phyloP scores from a whole-genome alignment of 2,888 invertebrate genomes.

The Trachelus stipa region DNA sequence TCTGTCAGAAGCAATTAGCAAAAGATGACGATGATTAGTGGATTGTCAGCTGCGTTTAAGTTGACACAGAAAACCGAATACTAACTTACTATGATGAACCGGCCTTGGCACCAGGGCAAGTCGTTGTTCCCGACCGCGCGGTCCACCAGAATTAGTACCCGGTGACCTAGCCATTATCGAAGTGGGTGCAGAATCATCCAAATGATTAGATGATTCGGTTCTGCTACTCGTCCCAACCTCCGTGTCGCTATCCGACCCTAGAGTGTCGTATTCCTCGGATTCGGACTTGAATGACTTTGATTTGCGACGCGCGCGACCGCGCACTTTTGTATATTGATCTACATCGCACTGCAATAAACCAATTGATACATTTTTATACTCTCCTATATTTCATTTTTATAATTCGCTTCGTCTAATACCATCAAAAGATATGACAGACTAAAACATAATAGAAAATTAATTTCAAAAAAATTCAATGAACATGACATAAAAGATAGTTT shows the following conservation, averaged over 20 bases:
- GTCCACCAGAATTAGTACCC: conserved; percentile 62
- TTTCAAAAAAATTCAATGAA: background rate
- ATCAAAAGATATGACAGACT: background rate
- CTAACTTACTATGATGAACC: conserved; percentile 73
- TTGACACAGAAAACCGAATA: conserved; percentile 67
- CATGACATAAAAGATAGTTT: background rate
- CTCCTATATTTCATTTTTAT: background rate
- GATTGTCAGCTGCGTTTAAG: conserved; percentile 31
- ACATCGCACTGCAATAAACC: conserved; percentile 54
- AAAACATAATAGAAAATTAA: background rate
- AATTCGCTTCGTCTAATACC: background rate
- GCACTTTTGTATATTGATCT: conserved; percentile 60
- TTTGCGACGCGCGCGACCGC: conserved; percentile 66
- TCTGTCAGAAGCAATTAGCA: conserved; percentile 44
- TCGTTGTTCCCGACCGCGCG: conserved; percentile 66
- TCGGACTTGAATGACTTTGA: conserved; percentile 70
- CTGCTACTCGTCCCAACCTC: conserved; percentile 68
- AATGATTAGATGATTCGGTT: conserved; percentile 67
- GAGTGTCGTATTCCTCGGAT: conserved; percentile 71
- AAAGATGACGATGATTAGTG: conserved; percentile 27
- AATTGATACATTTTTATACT: conserved; percentile 11
- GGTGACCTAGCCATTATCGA: conserved; percentile 59
- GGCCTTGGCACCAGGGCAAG: conserved; percentile 69
- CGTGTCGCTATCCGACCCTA: conserved; percentile 71
- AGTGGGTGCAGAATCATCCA: conserved; percentile 66